Evolutionary conservation across 2,113 vertebrate genomes (phyloP), one percentile per base, ranked within the genome.

Genomic region (Barbus barbus): DNA sequence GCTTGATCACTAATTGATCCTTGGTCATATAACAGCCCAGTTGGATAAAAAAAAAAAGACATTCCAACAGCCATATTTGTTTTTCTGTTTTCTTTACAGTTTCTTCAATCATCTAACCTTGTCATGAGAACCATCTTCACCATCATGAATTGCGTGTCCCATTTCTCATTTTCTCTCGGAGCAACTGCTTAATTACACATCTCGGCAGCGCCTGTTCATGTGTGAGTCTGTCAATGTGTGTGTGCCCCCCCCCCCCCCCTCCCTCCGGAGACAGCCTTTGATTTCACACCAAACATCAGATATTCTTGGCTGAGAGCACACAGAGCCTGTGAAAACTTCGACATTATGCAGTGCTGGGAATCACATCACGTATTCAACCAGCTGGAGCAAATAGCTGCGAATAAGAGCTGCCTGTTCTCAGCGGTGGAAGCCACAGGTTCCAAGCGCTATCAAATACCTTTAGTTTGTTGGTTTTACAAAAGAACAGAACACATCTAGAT

Each of bases 221-320:
- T 75, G 69, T 56, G 67, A 75, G 63, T 86, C 67, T 81, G 77
- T 67, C 78, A 53, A 56, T 44, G 41, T 44, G 41, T 78, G 78
- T 61, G 53, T 41, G 56, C 31, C 58, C 28, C 58, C 41, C 61
- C 72, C 74, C 22, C 76, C 6, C 31, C 58, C 28, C 58, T 9
- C 61, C 72, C 74, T 26, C 76, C 6, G 28, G 79, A 87, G 78
- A 82, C 86, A 82, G 83, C 72, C 63, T 81, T 85, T 81, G 78
- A 78, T 87, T 81, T 87, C 83, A 87, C 86, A 87, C 83, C 83
- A 82, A 82, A 87, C 83, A 84, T 81, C 73, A 84, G 78, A 87
- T 87, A 85, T 78, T 85, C 79, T 84, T 84, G 86, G 86, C 79
- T 67, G 65, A 81, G 82, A 84, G 78, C 75, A 33, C 82, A 79